phyloP scores from a whole-genome alignment of 2,888 invertebrate species.

The Sturmia bella region DNA sequence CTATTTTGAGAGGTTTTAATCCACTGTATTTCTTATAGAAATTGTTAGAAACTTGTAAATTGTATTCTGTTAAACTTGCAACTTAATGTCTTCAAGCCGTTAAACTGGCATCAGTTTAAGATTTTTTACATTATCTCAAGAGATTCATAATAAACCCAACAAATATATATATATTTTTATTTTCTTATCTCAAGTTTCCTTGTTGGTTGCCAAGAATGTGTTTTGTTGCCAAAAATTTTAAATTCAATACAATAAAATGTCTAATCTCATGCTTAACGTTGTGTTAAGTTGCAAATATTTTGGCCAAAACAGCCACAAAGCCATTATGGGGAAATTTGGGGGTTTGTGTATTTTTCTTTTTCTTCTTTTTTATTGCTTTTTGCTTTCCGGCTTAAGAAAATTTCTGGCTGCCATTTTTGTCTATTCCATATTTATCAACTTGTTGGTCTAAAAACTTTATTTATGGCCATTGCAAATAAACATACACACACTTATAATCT shows the following conservation, averaged over 20 bases:
- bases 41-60: too few relatives aligned
- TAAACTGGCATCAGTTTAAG: too few relatives aligned
- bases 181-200: not conserved
- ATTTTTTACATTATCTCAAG: too few relatives aligned
- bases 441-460: constrained; percentile 64
- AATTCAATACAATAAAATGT: constrained; percentile 8
- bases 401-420: constrained; percentile 38
- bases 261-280: constrained; percentile 8
- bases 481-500: too few relatives aligned
- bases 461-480: constrained; percentile 42
- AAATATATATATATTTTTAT: not conserved
- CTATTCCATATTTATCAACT: constrained; percentile 52
- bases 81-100: too few relatives aligned
- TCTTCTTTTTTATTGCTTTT: not conserved
- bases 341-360: not conserved
- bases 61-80: too few relatives aligned
- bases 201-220: not conserved
- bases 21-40: too few relatives aligned
- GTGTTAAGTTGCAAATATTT: constrained; percentile 46
- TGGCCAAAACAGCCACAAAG: constrained; percentile 46
- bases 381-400: constrained; percentile 4
- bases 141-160: not conserved
- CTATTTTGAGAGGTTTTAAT: too few relatives aligned
- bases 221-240: constrained; percentile 11
- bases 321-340: constrained; percentile 8